Evolutionary conservation across 2,797 vertebrate genomes (phyloP).

Genomic region (Ctenopoma multispine): DNA sequence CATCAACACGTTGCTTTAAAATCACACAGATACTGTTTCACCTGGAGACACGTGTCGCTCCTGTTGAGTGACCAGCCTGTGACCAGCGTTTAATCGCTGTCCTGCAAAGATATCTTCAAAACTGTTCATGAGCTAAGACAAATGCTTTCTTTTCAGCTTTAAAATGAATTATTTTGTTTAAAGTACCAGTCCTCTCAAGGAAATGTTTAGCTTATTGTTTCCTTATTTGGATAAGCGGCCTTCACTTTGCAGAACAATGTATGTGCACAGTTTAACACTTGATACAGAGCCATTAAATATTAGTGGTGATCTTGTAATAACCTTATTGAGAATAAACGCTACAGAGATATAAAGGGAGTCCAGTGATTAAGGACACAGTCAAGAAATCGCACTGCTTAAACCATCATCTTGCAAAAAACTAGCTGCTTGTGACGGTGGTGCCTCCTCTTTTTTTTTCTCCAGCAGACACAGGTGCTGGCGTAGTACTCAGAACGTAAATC

Average conservation of each 20-base stretch:
- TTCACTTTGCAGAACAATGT: too few relatives aligned
- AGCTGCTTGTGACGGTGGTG: not conserved
- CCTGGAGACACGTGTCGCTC: slow-evolving; percentile 40
- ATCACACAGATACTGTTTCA: slow-evolving; percentile 63
- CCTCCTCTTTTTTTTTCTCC: slow-evolving; percentile 11
- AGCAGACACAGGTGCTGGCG: slow-evolving; percentile 35
- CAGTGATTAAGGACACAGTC: slow-evolving; percentile 14
- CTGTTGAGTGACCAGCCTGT: slow-evolving; percentile 1
- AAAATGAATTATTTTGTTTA: not conserved
- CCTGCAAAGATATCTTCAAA: not conserved
- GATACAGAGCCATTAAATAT: too few relatives aligned
- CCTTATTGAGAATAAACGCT: not conserved
- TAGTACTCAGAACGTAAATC: slow-evolving; percentile 9
- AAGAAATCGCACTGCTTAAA: slow-evolving; percentile 11
- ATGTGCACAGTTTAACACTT: too few relatives aligned
- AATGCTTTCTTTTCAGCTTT: not conserved
- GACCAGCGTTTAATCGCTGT: slow-evolving; percentile 2
- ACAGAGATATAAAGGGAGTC: slow-evolving; percentile 13
- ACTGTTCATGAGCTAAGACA: not conserved
- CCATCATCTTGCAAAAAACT: slow-evolving; percentile 8
- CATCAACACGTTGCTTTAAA: slow-evolving; percentile 40
- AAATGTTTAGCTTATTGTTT: not conserved
- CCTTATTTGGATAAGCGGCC: too few relatives aligned
- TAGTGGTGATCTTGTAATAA: not conserved
- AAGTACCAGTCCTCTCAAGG: not conserved